Percentiles rank a stretch among this genome's conserved stretches.
phyloP scores from a whole-genome alignment of 2,113 vertebrate species.

The Labeo catla region DNA sequence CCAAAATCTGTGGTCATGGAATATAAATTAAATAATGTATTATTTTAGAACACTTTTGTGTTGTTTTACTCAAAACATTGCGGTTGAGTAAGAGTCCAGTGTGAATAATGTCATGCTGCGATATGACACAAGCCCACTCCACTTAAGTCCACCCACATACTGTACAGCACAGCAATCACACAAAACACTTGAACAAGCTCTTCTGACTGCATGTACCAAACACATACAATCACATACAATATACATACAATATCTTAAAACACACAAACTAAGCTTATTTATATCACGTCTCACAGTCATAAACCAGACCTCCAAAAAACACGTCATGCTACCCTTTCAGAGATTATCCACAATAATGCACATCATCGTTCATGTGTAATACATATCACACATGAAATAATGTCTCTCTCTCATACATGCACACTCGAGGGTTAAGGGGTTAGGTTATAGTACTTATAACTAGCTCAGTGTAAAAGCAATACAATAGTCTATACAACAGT shows the following conservation, averaged over 20 bases:
- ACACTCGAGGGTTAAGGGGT: neutral
- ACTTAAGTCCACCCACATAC: conserved; percentile 46
- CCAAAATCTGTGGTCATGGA: neutral
- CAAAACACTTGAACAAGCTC: conserved; percentile 21
- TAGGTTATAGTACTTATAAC: neutral
- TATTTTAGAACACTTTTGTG: neutral
- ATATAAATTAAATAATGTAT: neutral
- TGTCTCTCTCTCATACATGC: neutral
- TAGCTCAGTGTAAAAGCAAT: neutral
- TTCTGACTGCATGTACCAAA: conserved; percentile 36
- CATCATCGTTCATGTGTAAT: conserved; percentile 63
- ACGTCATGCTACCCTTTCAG: conserved; percentile 24
- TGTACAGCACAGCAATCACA: conserved; percentile 23
- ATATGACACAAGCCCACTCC: conserved; percentile 31
- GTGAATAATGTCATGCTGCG: conserved; percentile 42
- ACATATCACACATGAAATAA: conserved; percentile 45
- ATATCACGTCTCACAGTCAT: neutral
- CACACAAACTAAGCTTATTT: conserved; percentile 11
- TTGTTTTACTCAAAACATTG: neutral
- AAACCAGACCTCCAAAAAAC: conserved; percentile 47
- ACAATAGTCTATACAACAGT: neutral
- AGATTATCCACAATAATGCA: conserved; percentile 46
- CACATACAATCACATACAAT: neutral
- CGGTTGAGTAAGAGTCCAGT: conserved; percentile 8
- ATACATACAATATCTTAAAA: neutral